Evolutionary conservation across 2,113 vertebrate genomes (phyloP).

Genomic region (Callipepla californica): DNA sequence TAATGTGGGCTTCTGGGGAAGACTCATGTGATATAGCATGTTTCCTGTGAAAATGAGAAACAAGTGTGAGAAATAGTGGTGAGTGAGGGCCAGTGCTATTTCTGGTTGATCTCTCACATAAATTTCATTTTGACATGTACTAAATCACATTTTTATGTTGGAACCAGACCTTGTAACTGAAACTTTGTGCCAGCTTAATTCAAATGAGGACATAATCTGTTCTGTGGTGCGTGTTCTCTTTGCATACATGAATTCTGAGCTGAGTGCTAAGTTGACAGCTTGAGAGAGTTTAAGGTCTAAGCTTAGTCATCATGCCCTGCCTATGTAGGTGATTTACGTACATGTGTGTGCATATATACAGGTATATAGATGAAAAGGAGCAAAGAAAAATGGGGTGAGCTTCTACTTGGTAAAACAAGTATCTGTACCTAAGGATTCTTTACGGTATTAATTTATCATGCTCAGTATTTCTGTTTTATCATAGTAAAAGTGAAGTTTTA

Average conservation of each 20-base stretch:
- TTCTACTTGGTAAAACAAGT: neutral
- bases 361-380: neutral
- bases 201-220: neutral
- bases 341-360: neutral
- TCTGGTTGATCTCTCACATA: neutral
- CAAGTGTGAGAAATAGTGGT: neutral
- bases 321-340: neutral
- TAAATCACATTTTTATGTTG: neutral
- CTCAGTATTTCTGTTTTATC: neutral
- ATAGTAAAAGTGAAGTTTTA: neutral
- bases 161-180: neutral
- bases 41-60: neutral
- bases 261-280: neutral
- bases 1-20: neutral
- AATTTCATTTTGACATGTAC: neutral
- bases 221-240: neutral
- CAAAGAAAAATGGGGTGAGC: neutral
- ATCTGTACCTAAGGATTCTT: neutral
- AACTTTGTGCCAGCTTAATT: neutral
- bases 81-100: neutral
- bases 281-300: neutral
- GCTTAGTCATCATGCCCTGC: neutral
- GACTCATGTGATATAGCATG: too few relatives aligned
- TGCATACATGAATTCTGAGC: neutral
- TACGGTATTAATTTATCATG: neutral